Conservation (phyloP, 2,888 invertebrate genomes). For the Phymatocera aterrima region DNA sequence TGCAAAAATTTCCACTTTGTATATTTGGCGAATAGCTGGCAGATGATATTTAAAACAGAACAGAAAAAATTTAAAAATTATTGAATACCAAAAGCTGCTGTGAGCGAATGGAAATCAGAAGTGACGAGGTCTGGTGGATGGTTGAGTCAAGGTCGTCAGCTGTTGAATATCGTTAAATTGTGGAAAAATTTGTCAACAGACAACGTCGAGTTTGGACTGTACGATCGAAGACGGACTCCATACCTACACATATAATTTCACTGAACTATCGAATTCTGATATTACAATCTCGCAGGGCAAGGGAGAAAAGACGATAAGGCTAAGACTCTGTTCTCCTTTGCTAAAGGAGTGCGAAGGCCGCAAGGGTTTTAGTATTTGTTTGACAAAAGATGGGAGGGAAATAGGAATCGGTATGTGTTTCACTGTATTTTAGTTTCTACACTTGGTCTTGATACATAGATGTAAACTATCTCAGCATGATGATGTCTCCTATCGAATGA, state of each 20-base stretch:
- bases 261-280: conserved; percentile 1
- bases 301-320: not conserved
- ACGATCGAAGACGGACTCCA: not conserved
- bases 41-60: too few relatives aligned
- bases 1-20: too few relatives aligned
- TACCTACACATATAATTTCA: not conserved
- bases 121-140: too few relatives aligned
- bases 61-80: too few relatives aligned
- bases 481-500: too few relatives aligned
- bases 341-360: conserved; percentile 58
- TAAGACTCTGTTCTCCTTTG: conserved; percentile 58
- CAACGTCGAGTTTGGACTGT: not conserved
- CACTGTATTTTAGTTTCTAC: not conserved
- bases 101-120: too few relatives aligned
- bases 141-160: too few relatives aligned
- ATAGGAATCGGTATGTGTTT: conserved; percentile 62
- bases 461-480: not conserved
- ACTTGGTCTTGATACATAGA: too few relatives aligned
- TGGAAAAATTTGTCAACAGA: not conserved
- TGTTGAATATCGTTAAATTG: not conserved
- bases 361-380: conserved; percentile 61
- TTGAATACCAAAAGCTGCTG: too few relatives aligned
- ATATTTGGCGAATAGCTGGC: too few relatives aligned
- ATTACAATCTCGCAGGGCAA: not conserved
- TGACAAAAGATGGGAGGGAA: conserved; percentile 57